Conservation (phyloP, 2,797 vertebrate species). For the Gobionotothen gibberifrons region DNA sequence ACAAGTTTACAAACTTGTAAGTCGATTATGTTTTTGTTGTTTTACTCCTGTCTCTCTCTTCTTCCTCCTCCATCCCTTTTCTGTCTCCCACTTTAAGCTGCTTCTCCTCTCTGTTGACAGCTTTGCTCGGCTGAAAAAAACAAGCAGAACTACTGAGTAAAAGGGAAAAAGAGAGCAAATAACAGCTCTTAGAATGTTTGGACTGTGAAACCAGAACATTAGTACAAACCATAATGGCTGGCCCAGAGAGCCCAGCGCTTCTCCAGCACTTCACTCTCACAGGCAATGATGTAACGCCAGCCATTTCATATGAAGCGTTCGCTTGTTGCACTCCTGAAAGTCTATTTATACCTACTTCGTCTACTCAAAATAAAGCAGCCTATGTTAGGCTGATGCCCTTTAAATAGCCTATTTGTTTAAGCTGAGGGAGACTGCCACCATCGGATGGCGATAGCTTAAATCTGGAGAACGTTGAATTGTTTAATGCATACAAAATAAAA, state of each 20-base stretch:
- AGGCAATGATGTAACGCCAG: conserved; percentile 87
- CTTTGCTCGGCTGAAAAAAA: conserved; percentile 78
- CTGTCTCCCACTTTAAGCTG: conserved; percentile 74
- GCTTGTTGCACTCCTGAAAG: conserved; percentile 83
- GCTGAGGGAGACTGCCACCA: conserved; percentile 61
- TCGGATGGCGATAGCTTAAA: conserved; percentile 48
- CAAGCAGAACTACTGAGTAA: conserved; percentile 81
- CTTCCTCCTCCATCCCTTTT: conserved; percentile 53
- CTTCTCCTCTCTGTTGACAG: conserved; percentile 78
- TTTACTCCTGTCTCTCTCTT: conserved; percentile 39
- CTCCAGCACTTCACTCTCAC: conserved; percentile 84
- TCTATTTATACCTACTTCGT: conserved; percentile 87
- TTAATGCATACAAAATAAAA: conserved; percentile 43
- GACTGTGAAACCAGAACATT: conserved; percentile 89
- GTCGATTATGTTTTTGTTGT: conserved; percentile 14
- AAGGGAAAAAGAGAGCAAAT: conserved; percentile 85
- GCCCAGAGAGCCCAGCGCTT: conserved; percentile 76
- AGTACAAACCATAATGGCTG: conserved; percentile 89
- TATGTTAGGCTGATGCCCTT: conserved; percentile 82
- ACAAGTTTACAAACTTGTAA: neutral
- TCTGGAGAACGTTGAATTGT: conserved; percentile 43
- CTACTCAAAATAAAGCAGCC: conserved; percentile 83
- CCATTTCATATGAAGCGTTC: conserved; percentile 87
- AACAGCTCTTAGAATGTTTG: conserved; percentile 87
- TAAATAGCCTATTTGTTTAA: conserved; percentile 84